Base-by-base conservation (phyloP, 1,140 invertebrate species). In the Heliconius nattereri region DNA sequence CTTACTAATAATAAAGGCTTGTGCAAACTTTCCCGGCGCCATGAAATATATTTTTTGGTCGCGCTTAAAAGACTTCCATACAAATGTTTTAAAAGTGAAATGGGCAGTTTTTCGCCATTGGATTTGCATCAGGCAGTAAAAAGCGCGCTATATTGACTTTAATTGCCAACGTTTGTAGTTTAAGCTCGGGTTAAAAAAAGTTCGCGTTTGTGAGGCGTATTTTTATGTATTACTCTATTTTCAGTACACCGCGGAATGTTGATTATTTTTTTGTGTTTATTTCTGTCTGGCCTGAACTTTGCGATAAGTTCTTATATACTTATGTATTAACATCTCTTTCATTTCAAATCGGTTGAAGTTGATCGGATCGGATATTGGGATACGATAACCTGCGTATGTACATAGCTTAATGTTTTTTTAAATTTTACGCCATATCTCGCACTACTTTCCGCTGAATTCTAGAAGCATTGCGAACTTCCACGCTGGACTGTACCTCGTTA, bases 1-100 rank as follows among this genome's bases (percentile, higher is more conserved):
- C 80, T 66, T 71, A 71, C 79, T 71, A 85, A 80, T 82, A 84
- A 81, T 81, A 85, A 85, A 81, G 79, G 78, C 78, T 82, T 79
- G 76, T 26, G 74, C 26, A 79, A 82, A 81, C 72, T 84, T 78
- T 73, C 75, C 66, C 73, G 26, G 73, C 52, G 78, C 32, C 54
- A 60, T 75, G 13, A 66, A 75, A 75, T 75, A 75, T 75, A n/a
- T 75, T 26, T 60, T 75, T 37, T 75, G 74, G 74, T 40, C 45
- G 73, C 26, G 45, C 52, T 74, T 35, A 57, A 75, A 75, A 60
- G 16, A 71, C 37, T 26, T 11, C 40, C 71, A 49, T 72, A 66
- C 71, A 70, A 78, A 72, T 78, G 76, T 78, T 45, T 77, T 70
- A 37, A 71, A 78, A 78, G 32, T 23, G 71, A 72, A 78, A 76